These are phyloP conservation scores for Oenanthe oenanthe DNA, from an alignment of 2,113 vertebrate species.

Conservation along the genomic window DNA sequence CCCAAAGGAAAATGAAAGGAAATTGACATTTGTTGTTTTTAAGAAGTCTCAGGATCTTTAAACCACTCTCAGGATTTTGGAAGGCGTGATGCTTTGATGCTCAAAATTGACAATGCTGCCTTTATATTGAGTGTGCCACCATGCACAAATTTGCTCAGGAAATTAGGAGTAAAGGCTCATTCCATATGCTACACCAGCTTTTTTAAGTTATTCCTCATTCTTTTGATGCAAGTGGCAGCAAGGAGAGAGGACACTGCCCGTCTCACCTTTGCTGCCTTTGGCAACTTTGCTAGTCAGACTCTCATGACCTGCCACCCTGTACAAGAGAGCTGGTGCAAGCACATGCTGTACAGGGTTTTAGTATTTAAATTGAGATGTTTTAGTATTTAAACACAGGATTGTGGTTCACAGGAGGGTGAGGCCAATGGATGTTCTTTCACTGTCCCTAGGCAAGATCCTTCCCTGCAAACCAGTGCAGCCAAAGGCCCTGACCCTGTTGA, in stretches of 20 bases:
- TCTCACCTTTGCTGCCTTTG: not conserved
- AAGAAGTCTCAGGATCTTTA: slow-evolving; percentile 17
- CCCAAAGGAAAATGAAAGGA: slow-evolving; percentile 47
- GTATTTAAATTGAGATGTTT: not conserved
- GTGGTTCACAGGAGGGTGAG: not conserved
- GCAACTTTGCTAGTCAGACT: not conserved
- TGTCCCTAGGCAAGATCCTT: not conserved
- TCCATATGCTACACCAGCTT: not conserved
- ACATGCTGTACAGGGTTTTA: accelerated
- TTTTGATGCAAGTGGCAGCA: not conserved
- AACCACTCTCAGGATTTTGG: slow-evolving; percentile 4
- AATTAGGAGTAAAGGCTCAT: not conserved
- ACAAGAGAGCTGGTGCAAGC: not conserved
- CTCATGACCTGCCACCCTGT: accelerated
- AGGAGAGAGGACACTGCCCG: not conserved
- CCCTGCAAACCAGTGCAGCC: not conserved
- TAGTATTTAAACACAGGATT: not conserved
- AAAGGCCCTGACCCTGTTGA: not conserved
- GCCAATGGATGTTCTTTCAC: not conserved
- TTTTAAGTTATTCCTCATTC: not conserved
- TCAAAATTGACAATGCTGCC: slow-evolving; percentile 2
- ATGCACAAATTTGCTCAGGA: not conserved
- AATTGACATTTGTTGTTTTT: slow-evolving; percentile 42
- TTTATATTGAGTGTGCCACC: not conserved
- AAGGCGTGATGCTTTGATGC: not conserved